Evolutionary conservation across 1,140 invertebrate genomes (phyloP), one percentile per base, ranked within the genome.

Genomic region (Pararge aegeria): DNA sequence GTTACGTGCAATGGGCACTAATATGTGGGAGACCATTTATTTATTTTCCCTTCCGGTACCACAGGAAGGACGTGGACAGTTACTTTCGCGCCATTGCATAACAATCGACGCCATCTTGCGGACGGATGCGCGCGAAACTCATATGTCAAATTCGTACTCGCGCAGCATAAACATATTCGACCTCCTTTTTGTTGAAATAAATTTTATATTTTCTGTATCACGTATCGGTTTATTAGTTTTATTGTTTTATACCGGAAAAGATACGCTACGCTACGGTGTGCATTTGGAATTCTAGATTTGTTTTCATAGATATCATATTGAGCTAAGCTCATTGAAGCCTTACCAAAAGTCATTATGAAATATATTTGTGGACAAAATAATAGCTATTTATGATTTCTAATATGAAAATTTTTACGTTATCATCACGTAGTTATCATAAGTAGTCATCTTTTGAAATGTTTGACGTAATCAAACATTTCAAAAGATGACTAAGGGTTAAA

Each of bases 11-110:
- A 44, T 20, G 60, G 37, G 50, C 44, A 38, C 29, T 55, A 53
- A 52, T 52, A 53, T 57, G 29, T 16, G 15, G 10, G 27, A 29
- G 44, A 38, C 40, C 50, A 52, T 52, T 52, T 52, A 51, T 51
- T 51, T 51, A 52, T 52, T 57, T 48, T 48, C 73, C 62, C 73
- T 77, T 83, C 80, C 80, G 78, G 64, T 51, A 27, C 20, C 44
- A 44, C 75, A 75, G 78, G 78, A 83, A 83, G 80, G 73, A 74
- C 61, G 70, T 75, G 66, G 60, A 83, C 80, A 81, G 80, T 83
- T 83, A 83, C 64, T 72, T 81, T 81, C 76, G 75, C 80, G 78
- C 73, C 78, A 74, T 80, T 80, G 80, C 80, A 83, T 83, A 79
- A 80, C 65, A 83, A 83, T 74, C 49, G 71, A 64, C 64, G 75